Conservation (phyloP, 2,797 vertebrate genomes). For the Galaxias olidus region DNA sequence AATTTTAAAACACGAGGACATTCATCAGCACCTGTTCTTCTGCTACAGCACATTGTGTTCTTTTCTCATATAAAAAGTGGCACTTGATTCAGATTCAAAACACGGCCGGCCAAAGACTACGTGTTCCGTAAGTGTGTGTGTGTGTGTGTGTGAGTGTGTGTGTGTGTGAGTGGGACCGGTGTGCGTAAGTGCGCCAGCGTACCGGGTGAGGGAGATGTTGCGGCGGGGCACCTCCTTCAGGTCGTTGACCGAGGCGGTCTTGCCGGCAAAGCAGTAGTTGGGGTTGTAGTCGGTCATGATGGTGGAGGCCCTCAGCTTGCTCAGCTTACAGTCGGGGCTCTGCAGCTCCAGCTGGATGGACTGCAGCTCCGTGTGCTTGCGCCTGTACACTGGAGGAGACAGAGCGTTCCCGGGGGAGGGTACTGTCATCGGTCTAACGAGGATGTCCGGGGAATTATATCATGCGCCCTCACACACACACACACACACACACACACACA, state of each 20-base stretch:
- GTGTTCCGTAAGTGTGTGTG: too few species aligned
- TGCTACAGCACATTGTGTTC: too few species aligned
- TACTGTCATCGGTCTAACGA: too few species aligned
- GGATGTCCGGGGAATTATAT: too few species aligned
- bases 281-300: constrained; percentile 99
- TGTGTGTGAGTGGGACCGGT: too few species aligned
- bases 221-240: constrained; percentile 96
- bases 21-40: too few species aligned
- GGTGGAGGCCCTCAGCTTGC: constrained; percentile 95
- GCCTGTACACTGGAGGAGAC: constrained; percentile 85
- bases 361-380: constrained; percentile 97
- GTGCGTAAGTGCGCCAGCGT: constrained; percentile 19
- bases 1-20: too few species aligned
- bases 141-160: too few species aligned
- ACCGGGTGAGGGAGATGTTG: constrained; percentile 96
- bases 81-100: too few species aligned
- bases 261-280: constrained; percentile 98
- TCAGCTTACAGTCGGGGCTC: constrained; percentile 97
- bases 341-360: constrained; percentile 97
- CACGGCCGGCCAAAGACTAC: too few species aligned
- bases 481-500: constrained; percentile 11
- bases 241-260: constrained; percentile 94
- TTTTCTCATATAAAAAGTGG: too few species aligned
- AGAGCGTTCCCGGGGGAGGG: constrained; percentile 1
- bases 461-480: constrained; percentile 11